phyloP scores from a whole-genome alignment of 2,113 vertebrate genomes.

The Phrynosoma platyrhinos region DNA sequence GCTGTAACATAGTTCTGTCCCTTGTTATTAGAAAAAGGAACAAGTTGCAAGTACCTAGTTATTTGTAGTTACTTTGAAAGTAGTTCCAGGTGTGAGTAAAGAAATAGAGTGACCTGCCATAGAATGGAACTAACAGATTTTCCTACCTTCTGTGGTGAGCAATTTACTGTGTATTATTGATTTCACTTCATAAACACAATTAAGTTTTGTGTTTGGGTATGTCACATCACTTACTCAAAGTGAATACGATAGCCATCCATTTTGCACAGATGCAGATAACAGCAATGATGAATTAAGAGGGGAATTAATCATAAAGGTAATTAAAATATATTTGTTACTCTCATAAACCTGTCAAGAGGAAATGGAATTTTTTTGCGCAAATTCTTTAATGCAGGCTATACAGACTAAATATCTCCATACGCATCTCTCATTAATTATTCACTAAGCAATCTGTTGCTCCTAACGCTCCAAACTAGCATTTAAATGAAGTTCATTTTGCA shows the following conservation, averaged over 20 bases:
- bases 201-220: slow-evolving; percentile 15
- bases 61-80: background rate
- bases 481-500: slow-evolving; percentile 27
- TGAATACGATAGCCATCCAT: background rate
- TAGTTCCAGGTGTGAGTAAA: background rate
- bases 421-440: slow-evolving; percentile 40
- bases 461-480: slow-evolving; percentile 10
- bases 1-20: too few relatives aligned
- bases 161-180: slow-evolving; percentile 19
- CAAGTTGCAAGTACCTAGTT: too few relatives aligned
- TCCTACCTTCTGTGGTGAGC: background rate
- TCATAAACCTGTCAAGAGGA: slow-evolving; percentile 24
- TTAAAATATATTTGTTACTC: slow-evolving; percentile 38
- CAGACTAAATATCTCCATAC: slow-evolving; percentile 22
- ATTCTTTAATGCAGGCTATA: slow-evolving; percentile 33
- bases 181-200: slow-evolving; percentile 7
- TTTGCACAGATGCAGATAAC: slow-evolving; percentile 13
- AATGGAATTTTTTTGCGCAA: slow-evolving; percentile 32
- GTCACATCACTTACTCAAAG: slow-evolving; percentile 18
- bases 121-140: background rate
- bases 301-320: slow-evolving; percentile 37
- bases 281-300: slow-evolving; percentile 35
- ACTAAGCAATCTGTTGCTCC: slow-evolving; percentile 30
- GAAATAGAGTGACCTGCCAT: background rate
- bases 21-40: too few relatives aligned